Base-by-base conservation (phyloP, 2,797 vertebrate genomes). In the Catharus ustulatus region DNA sequence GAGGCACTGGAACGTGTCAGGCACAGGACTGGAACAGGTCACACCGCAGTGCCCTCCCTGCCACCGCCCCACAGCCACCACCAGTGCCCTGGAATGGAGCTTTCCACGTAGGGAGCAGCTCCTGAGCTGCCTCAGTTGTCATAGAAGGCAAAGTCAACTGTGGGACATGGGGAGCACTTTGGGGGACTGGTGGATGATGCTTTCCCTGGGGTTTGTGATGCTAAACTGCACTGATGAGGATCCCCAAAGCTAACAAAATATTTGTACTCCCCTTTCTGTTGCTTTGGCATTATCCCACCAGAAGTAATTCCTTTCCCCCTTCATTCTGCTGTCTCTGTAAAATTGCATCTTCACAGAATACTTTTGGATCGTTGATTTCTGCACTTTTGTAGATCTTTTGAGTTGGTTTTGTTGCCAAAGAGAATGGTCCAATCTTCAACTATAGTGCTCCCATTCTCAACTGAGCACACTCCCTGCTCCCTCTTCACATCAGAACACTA, bases 51-150 rank as follows among this genome's bases (percentile, higher is more conserved):
- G 73, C 58, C 57, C 61, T 26, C 19, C 40, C 80, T 55, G 76
- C 61, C 0, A 4, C 75, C 0, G 0, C 72, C 43, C 16, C n/a
- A 18, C 43, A 10, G 8, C 16, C 40, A 0, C 38, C 7, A 0
- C 46, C 5, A 0, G 0, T 14, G 54, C 81, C n/a, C 2, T 3
- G 6, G 4, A 36, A 34, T 1, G 0, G 34, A 62, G 15, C 24
- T 49, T 62, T 21, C 22, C 2, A 1, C 1, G 0, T 0, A 2
- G 2, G 59, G 18, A 73, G 78, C 71, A 36, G 59, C 63, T 80
- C 75, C 68, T 10, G 3, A 15, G 4, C 48, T 23, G 59, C 85
- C 45, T 21, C 6, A 0, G 19, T 15, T 55, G 32, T 23, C 84
- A 13, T 0, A 34, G 57, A 24, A 12, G 87, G 66, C 54, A 11